These are phyloP conservation scores for Anadara kagoshimensis DNA, from an alignment of 1,140 invertebrate species.

Conservation along the genomic window DNA sequence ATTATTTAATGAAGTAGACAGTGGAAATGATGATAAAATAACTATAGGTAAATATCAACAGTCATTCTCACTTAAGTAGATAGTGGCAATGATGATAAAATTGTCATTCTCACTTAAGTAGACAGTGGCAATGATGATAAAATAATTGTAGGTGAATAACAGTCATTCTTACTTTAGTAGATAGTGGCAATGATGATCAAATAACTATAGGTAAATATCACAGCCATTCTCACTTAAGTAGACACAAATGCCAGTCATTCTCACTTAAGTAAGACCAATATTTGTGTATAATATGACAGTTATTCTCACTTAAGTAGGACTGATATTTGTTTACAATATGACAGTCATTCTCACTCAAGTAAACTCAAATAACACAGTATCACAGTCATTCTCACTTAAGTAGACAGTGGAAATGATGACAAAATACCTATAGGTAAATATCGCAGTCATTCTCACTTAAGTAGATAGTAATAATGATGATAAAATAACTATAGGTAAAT, in stretches of 20 bases:
- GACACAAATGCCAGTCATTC: background rate
- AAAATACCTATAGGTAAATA: slow-evolving; percentile 69
- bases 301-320: slow-evolving; percentile 54
- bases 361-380: background rate
- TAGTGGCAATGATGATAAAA: background rate
- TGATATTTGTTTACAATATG: slow-evolving; percentile 62
- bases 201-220: slow-evolving; percentile 66
- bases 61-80: background rate
- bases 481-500: slow-evolving; percentile 68
- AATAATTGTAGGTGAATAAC: no score
- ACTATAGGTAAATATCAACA: slow-evolving; percentile 59
- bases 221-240: background rate
- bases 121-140: no score
- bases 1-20: slow-evolving; percentile 68
- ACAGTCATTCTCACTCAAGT: background rate
- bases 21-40: slow-evolving; percentile 62
- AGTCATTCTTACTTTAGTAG: no score
- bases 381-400: slow-evolving; percentile 31
- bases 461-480: slow-evolving; percentile 59
- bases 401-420: slow-evolving; percentile 61
- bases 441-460: no score
- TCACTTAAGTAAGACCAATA: slow-evolving; percentile 60
- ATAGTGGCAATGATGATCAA: slow-evolving; percentile 59
- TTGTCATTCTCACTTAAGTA: slow-evolving; percentile 33
- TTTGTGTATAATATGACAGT: slow-evolving; percentile 43